phyloP scores from a whole-genome alignment of 2,113 vertebrate genomes.

The Perccottus glenii region DNA sequence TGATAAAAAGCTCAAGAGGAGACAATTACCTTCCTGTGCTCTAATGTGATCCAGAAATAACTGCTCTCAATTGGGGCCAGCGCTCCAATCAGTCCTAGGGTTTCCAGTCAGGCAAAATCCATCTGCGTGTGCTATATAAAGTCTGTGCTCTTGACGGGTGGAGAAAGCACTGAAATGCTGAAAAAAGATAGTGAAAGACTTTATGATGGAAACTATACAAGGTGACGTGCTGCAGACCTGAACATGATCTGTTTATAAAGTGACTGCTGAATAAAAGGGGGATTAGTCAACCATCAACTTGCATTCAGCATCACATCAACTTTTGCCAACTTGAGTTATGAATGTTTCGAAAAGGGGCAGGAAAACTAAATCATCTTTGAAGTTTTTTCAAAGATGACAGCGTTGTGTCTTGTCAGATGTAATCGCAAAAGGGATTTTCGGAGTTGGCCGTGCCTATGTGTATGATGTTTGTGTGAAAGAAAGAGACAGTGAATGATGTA shows the following conservation, averaged over 20 bases:
- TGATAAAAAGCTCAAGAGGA: slow-evolving; percentile 69
- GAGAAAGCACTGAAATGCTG: slow-evolving; percentile 1
- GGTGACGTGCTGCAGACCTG: no score
- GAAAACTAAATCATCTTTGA: neutral
- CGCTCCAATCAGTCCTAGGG: slow-evolving; percentile 63
- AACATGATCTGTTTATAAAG: no score
- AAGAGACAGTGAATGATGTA: slow-evolving; percentile 2
- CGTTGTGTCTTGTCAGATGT: neutral
- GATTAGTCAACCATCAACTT: neutral
- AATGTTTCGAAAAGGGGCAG: neutral
- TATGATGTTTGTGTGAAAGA: slow-evolving; percentile 16
- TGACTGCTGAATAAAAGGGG: neutral
- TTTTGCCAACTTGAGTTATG: neutral
- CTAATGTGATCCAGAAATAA: slow-evolving; percentile 75
- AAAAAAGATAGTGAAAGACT: neutral
- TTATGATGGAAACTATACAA: no score
- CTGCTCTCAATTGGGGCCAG: slow-evolving; percentile 70
- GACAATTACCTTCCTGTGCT: slow-evolving; percentile 69
- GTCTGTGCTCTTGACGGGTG: slow-evolving; percentile 29
- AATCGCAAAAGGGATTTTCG: neutral
- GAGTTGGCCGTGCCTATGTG: neutral
- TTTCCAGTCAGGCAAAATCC: slow-evolving; percentile 57
- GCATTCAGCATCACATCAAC: neutral
- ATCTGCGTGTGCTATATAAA: slow-evolving; percentile 37
- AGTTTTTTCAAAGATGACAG: no score